Evolutionary conservation across 2,888 invertebrate species (phyloP).

Genomic region (Nemotelus pantherinus): DNA sequence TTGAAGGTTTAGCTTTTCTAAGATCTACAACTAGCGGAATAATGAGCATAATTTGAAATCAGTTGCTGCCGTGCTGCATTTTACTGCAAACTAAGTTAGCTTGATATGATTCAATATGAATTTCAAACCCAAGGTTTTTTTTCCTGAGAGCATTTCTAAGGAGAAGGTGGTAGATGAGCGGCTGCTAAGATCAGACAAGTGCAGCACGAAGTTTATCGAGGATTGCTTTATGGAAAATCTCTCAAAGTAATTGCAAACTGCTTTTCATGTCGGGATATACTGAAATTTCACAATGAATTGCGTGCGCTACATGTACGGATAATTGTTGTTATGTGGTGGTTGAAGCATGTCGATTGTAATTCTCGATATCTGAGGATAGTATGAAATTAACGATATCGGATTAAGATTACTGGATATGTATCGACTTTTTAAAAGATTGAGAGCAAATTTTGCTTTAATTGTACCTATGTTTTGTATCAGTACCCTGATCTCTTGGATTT

Average conservation of each 20-base stretch:
- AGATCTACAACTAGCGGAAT: constrained; percentile 7
- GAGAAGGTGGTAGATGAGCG: constrained; percentile 23
- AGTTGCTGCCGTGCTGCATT: not conserved
- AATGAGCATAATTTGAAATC: not conserved
- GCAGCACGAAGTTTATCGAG: constrained; percentile 51
- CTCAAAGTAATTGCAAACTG: constrained; percentile 46
- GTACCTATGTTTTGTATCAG: too few relatives aligned
- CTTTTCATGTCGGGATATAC: constrained; percentile 28
- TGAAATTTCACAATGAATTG: constrained; percentile 41
- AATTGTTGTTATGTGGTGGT: not conserved
- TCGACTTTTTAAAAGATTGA: not conserved
- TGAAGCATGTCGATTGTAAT: not conserved
- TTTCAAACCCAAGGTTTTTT: too few relatives aligned
- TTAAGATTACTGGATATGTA: too few relatives aligned
- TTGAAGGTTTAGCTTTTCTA: constrained; percentile 41
- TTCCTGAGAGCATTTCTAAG: too few relatives aligned
- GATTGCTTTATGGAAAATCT: constrained; percentile 48
- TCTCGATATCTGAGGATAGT: not conserved
- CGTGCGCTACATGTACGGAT: constrained; percentile 21
- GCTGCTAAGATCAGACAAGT: constrained; percentile 50
- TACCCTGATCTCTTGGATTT: not conserved
- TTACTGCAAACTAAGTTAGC: too few relatives aligned
- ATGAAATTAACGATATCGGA: not conserved
- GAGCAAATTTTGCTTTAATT: too few relatives aligned
- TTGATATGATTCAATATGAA: too few relatives aligned